Base-by-base conservation (phyloP, 1,140 invertebrate species). In the Sitodiplosis mosellana region DNA sequence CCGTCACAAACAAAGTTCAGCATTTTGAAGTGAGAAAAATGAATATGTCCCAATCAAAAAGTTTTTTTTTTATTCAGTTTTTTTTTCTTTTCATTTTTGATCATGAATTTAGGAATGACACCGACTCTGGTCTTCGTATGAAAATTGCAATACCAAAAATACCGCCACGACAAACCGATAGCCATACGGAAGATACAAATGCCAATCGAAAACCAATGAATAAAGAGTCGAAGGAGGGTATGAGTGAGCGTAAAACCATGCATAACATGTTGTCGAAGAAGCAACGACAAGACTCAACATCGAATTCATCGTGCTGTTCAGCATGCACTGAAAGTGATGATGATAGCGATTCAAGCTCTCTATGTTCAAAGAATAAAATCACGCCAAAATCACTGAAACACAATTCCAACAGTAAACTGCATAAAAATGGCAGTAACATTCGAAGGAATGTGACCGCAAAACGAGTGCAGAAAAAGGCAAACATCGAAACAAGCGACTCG, bases 81-180 rank as follows among this genome's bases (percentile, higher is more conserved):
- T 11, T n/a, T 8, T 14, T 6, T 46, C 15, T 46, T 46, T 34
- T 7, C 19, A 18, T 14, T 21, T 21, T 19, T 14, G n/a, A n/a
- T n/a, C n/a, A n/a, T n/a, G n/a, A n/a, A n/a, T n/a, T 19, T 47
- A 15, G n/a, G 6, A 48, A 37, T 3, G 40, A 36, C 20, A 37
- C 40, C 12, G 11, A 14, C 5, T 36, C 15, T 42, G 47, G 47
- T n/a, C 40, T 48, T 22, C 47, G 47, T 15, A 48, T 48, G 47
- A 48, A 48, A 48, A 48, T 48, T 15, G 15, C 36, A 3, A 37
- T 37, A 41, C 14, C 40, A 14, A 36, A n/a, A 18, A 27, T 12
- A 18, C 40, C 10, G 12, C 10, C 20, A 40, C 14, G 10, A 15
- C 3, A 37, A 10, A 12, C 33, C 3, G 21, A 21, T 10, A 36